phyloP scores from a whole-genome alignment of 1,140 invertebrate genomes.

The Trichoplusia ni region DNA sequence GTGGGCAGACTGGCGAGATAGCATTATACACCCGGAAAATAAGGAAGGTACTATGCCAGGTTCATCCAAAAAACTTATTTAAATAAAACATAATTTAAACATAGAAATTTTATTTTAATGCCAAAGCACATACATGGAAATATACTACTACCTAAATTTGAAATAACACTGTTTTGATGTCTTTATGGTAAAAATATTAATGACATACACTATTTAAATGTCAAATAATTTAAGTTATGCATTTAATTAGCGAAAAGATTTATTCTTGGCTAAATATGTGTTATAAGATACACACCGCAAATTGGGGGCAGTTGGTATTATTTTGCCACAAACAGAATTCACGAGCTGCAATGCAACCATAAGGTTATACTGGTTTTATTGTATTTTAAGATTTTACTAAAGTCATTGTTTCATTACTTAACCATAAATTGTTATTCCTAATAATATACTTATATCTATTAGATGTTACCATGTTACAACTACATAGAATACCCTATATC shows the following conservation, averaged over 20 bases:
- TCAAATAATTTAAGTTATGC: conserved; percentile 20
- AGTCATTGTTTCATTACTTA: neutral
- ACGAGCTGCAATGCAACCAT: neutral
- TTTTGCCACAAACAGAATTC: too few relatives aligned
- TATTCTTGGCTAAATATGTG: too few relatives aligned
- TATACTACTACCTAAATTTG: conserved; percentile 12
- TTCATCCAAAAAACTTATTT: neutral
- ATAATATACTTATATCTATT: conserved; percentile 1
- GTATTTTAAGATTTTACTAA: too few relatives aligned
- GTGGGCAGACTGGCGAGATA: conserved; percentile 62
- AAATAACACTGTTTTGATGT: conserved; percentile 21
- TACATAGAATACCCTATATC: conserved; percentile 1
- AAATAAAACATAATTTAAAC: conserved; percentile 40
- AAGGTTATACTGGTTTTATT: neutral
- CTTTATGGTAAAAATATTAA: conserved; percentile 10
- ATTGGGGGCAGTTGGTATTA: too few relatives aligned
- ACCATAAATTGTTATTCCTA: too few relatives aligned
- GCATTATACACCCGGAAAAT: neutral
- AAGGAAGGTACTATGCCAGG: conserved; percentile 9
- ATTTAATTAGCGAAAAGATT: conserved; percentile 1
- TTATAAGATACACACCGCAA: too few relatives aligned
- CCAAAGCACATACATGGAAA: conserved; percentile 34
- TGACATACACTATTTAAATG: neutral
- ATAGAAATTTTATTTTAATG: conserved; percentile 38
- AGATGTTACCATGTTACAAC: neutral